Percentiles rank a stretch among this genome's conserved stretches.
Evolutionary conservation across 2,113 vertebrate genomes (phyloP).

Genomic region (Aphyosemion australe): DNA sequence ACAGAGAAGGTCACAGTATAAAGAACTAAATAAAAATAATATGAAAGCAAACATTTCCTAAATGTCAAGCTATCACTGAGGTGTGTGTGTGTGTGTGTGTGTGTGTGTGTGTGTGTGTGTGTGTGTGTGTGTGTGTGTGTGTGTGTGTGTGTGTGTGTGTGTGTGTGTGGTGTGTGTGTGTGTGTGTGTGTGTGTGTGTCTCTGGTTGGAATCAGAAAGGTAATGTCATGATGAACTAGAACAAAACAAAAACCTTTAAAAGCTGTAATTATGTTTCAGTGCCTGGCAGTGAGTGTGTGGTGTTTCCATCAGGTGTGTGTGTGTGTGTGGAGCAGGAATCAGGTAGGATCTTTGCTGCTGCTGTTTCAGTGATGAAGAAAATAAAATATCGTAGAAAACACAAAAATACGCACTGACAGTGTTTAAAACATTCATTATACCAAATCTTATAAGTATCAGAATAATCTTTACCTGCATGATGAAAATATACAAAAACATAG

Average conservation of each 20-base stretch:
- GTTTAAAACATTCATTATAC: background rate
- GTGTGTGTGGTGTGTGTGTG: too few relatives aligned
- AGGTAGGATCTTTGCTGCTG: background rate
- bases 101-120: constrained; percentile 15
- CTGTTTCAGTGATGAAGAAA: background rate
- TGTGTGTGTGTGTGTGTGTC: too few relatives aligned
- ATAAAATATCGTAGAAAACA: background rate
- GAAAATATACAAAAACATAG: too few relatives aligned
- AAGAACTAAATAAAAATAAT: constrained; percentile 55
- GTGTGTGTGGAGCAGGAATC: background rate
- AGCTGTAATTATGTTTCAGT: background rate
- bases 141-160: constrained; percentile 5
- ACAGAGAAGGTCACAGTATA: constrained; percentile 51
- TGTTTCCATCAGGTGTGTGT: background rate
- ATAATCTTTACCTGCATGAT: too few relatives aligned
- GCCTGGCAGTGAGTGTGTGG: background rate
- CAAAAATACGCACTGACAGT: too few relatives aligned
- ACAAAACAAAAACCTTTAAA: constrained; percentile 37
- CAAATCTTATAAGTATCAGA: background rate
- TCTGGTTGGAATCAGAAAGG: too few relatives aligned
- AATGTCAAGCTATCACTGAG: constrained; percentile 51
- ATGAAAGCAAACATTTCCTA: constrained; percentile 54
- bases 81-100: constrained; percentile 6
- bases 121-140: constrained; percentile 3
- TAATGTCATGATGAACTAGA: constrained; percentile 29